Base-by-base conservation (phyloP, 2,888 invertebrate genomes). In the Aleiodes testaceus region DNA sequence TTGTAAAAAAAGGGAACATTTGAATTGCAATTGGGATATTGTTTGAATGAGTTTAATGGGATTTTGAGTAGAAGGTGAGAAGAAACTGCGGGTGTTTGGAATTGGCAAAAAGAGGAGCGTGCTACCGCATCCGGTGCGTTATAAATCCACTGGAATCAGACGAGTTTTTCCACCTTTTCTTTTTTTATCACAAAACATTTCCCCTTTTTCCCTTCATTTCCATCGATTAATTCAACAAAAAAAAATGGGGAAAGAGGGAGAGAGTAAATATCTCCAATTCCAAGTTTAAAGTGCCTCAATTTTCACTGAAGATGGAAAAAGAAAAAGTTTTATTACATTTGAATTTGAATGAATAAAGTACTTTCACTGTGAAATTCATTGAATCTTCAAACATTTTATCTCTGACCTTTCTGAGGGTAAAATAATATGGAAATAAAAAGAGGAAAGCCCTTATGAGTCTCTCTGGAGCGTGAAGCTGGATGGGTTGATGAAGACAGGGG, bases 141-240 rank as follows among this genome's bases (percentile, higher is more conserved):
- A 59, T 65, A 65, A 59, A 65, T 65, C 30, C 22, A 36, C 3
- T 63, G 66, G 3, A 36, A 36, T 36, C 66, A 75, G 70, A 77
- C 76, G 47, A 73, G 74, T 77, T 78, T 75, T 75, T 78, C 67
- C 72, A 26, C 12, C n/a, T 11, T 12, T 45, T 22, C 47, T 59
- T 68, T 70, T 70, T 52, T 42, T 14, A 20, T 68, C 68, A 55
- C 45, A 36, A 36, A 36, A 3, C 11, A 6, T 53, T 53, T 14
- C n/a, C 22, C 9, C 1, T 22, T 26, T 26, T 26, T 12, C 16
- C 47, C 11, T 55, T 47, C 3, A 16, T 36, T 45, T 64, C n/a
- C 26, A 64, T 36, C 50, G 11, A 52, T 18, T 50, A 30, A 26
- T 66, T 30, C 47, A 45, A 64, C 30, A 26, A 44, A 20, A 61